Conservation (phyloP, 2,113 vertebrate species). For the Pygoscelis adeliae region DNA sequence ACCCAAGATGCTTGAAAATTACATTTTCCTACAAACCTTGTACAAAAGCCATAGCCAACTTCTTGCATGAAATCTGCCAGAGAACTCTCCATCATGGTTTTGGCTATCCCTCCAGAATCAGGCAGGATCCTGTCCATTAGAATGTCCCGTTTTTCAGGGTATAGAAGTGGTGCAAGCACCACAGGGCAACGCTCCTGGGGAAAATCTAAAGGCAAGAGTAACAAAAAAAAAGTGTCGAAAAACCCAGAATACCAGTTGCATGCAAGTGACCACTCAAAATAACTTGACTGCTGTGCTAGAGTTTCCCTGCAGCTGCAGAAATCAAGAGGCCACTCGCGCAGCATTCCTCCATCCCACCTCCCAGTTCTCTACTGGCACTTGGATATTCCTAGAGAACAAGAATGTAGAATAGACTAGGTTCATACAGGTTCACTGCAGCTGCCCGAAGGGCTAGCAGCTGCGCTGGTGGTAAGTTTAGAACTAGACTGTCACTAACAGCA, state of each 20-base stretch:
- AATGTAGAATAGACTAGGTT: neutral
- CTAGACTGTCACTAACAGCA: neutral
- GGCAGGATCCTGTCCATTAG: slow-evolving; percentile 99
- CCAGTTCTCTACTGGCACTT: neutral
- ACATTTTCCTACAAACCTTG: slow-evolving; percentile 82
- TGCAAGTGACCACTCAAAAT: neutral
- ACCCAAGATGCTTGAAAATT: neutral
- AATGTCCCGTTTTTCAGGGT: slow-evolving; percentile 99
- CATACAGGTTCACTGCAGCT: neutral
- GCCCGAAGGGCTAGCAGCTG: neutral
- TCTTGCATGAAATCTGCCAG: slow-evolving; percentile 99
- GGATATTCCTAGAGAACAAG: neutral
- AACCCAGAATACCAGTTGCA: neutral
- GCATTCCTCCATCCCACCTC: neutral
- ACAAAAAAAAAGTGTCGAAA: neutral
- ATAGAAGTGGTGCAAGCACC: slow-evolving; percentile 99
- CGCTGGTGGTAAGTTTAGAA: neutral
- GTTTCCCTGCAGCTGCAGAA: neutral
- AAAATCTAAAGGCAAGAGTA: slow-evolving; percentile 85
- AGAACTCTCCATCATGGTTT: slow-evolving; percentile 99
- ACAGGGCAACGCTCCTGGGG: slow-evolving; percentile 98
- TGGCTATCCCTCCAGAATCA: slow-evolving; percentile 98
- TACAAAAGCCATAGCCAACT: slow-evolving; percentile 98
- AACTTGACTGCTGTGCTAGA: neutral
- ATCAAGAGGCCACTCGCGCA: neutral